Evolutionary conservation across 2,797 vertebrate species (phyloP), one percentile per base, ranked within the genome.

Genomic region (Paguma larvata): DNA sequence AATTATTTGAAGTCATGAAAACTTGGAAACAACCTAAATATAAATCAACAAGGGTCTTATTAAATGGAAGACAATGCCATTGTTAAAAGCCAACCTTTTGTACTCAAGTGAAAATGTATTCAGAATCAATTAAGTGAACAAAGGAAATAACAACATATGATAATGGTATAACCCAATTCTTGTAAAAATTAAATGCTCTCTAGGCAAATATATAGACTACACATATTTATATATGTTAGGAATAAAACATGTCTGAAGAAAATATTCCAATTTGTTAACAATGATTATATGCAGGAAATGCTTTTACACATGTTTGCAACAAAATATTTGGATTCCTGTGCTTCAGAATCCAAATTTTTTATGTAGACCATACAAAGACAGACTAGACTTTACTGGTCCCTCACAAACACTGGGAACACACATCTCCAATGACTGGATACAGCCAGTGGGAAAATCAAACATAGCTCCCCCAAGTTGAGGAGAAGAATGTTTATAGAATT

Each of bases 61-160:
- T 70, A 95, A 46, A 41, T 62, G 14, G 5, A 93, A 91, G 73
- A 77, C 11, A 79, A 70, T 93, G 23, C 11, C 6, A 56, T 46
- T 65, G 12, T 88, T 89, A 85, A 91, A 95, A 79, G 1, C 19
- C 30, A 80, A 91, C 68, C 9, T 67, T 91, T 27, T 80, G 1
- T n/a, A 56, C 34, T 68, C 44, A 63, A 80, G 23, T 77, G 13
- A 48, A 94, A 94, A 94, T 77, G 10, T 16, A 92, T 89, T 85
- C 21, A 80, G 30, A n/a, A 63, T 89, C 12, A 3, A 89, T 38
- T 75, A 91, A 32, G 1, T 67, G 48, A 14, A 48, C 67, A 78
- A 85, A 77, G 21, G 4, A 90, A 89, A 86, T 48, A 4, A 83
- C 11, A 83, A 92, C 80, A 48, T 5, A 72, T n/a, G 72, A 15